Conservation (phyloP, 1,140 invertebrate genomes). For the Heliconius nattereri region DNA sequence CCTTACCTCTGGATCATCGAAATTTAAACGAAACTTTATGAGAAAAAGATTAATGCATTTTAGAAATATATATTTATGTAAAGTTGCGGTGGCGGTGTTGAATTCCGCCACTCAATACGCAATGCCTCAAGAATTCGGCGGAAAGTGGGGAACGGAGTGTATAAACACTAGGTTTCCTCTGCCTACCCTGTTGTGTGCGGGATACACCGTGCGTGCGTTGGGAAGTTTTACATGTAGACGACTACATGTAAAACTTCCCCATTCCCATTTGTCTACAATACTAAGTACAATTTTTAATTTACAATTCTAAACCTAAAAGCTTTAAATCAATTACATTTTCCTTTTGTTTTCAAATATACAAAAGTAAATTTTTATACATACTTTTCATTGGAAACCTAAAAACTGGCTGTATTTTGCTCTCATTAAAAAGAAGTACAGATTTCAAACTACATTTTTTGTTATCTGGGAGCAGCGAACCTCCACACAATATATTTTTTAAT, state of each 20-base stretch:
- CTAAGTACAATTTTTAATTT: no score
- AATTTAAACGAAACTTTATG: background rate
- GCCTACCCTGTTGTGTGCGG: no score
- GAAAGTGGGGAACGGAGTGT: no score
- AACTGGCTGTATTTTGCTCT: background rate
- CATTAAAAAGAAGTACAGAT: background rate
- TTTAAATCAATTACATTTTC: background rate
- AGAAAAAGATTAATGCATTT: background rate
- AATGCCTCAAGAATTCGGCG: no score
- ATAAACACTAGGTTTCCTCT: no score
- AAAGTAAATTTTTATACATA: background rate
- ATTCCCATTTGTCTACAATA: background rate
- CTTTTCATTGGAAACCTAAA: conserved; percentile 9
- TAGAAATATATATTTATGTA: background rate
- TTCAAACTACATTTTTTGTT: conserved; percentile 10
- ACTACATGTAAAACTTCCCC: no score
- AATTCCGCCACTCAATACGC: no score
- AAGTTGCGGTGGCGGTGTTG: no score
- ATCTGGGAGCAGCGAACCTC: conserved; percentile 34
- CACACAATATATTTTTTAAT: conserved; percentile 30
- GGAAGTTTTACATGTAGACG: no score
- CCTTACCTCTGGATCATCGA: no score
- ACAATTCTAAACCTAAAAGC: no score
- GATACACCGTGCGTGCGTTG: no score
- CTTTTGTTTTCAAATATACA: background rate